Base-by-base conservation (phyloP, 2,888 invertebrate species). In the Stenodera caucasica region DNA sequence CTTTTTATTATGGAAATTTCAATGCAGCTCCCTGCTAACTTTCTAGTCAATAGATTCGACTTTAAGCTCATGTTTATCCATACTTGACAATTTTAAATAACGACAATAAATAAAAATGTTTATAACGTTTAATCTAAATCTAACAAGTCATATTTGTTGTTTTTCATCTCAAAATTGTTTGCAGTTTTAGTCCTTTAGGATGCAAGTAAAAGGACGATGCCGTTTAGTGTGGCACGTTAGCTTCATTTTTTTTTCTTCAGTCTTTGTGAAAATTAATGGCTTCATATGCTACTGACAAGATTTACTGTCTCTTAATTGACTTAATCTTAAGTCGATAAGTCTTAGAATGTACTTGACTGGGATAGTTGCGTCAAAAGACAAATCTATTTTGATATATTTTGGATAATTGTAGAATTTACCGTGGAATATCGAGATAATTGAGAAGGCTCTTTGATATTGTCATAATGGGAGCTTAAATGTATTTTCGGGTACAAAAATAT, bases 261-360 rank as follows among this genome's bases (percentile, higher is more conserved):
- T 58, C 49, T 58, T 49, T 58, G 45, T 26, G 32, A 21, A 56
- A 62, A 61, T 61, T 58, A 61, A 61, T 57, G 57, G 57, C 23
- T 32, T 56, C 37, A 57, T 57, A 57, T 61, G 61, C 54, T 58
- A 21, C 45, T 61, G 61, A 61, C 61, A 61, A 55, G 55, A 55
- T 54, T 53, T 52, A 58, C 45, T 61, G 61, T 57, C 53, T 61
- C 61, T 57, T 61, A 61, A 61, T 61, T 61, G 61, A 61, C 58
- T 61, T 61, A 61, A 61, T 61, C 40, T 49, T 49, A 14, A 33
- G 53, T 33, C 35, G 53, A 53, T 53, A 53, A 32, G 53, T 35
- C 15, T 32, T 18, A 53, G 6, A n/a, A 45, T 45, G 21, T 45
- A 23, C 45, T 45, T 45, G 21, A 45, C 11, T 18, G 11, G n/a